These are phyloP conservation scores for Synergus umbraculus DNA, from an alignment of 2,888 invertebrate genomes.

Conservation along the genomic window DNA sequence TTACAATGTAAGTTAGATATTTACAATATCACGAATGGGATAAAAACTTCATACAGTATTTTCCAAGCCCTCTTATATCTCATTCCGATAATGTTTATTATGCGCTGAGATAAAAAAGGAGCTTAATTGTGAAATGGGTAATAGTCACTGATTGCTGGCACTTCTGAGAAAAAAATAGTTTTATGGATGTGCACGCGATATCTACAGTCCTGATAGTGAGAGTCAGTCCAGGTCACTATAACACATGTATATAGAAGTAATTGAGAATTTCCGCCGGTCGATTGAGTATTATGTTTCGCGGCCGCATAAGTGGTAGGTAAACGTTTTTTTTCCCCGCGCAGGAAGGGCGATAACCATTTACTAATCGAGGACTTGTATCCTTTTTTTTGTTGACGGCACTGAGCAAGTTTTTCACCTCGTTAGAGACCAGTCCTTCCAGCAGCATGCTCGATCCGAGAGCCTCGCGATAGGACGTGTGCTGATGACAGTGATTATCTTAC, in stretches of 20 bases:
- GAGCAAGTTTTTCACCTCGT: conserved; percentile 46
- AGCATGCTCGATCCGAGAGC: conserved; percentile 34
- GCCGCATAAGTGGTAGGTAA: conserved; percentile 44
- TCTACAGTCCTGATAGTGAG: background rate
- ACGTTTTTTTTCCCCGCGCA: conserved; percentile 39
- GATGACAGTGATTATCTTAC: conserved; percentile 48
- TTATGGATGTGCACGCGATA: conserved; percentile 2
- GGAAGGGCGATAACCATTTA: conserved; percentile 43
- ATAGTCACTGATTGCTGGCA: background rate
- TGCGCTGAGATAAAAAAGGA: background rate
- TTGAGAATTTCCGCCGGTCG: conserved; percentile 31
- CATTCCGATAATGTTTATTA: background rate
- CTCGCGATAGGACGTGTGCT: conserved; percentile 30
- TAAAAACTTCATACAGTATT: background rate
- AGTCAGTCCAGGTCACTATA: conserved; percentile 33
- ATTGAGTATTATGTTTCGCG: conserved; percentile 41
- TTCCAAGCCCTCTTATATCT: background rate
- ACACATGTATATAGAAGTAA: background rate
- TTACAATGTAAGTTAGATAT: background rate
- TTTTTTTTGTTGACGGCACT: conserved; percentile 34
- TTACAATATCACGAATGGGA: background rate
- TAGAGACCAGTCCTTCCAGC: conserved; percentile 43
- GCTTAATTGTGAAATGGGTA: conserved; percentile 11
- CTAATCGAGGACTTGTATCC: conserved; percentile 44
- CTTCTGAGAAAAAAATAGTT: conserved; percentile 27